A percentile compares a stretch with the other conserved stretches of the same genome.
Evolutionary conservation across 1,140 invertebrate genomes (phyloP).

Genomic region (Cephus cinctus): DNA sequence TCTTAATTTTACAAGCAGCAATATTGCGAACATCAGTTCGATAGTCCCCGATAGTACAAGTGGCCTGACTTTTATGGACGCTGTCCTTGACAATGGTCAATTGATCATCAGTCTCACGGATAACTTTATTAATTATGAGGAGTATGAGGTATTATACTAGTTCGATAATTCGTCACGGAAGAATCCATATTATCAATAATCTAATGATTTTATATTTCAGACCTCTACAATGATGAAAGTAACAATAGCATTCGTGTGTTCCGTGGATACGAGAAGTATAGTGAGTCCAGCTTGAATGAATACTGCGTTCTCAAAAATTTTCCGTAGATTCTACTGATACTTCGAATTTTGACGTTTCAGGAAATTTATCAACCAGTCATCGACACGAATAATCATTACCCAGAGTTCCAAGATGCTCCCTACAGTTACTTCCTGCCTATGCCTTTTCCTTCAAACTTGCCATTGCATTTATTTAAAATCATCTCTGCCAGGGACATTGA

Average conservation of each 20-base stretch:
- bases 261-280: neutral
- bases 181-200: neutral
- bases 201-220: neutral
- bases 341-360: slow-evolving; percentile 14
- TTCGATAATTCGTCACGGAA: too few relatives aligned
- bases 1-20: too few relatives aligned
- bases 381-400: slow-evolving; percentile 27
- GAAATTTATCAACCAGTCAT: slow-evolving; percentile 13
- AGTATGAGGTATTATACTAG: slow-evolving; percentile 6
- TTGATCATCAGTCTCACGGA: slow-evolving; percentile 2
- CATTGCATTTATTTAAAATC: slow-evolving; percentile 10
- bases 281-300: neutral
- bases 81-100: neutral
- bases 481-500: slow-evolving; percentile 26
- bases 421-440: slow-evolving; percentile 26
- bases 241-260: neutral
- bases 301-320: too few relatives aligned
- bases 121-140: slow-evolving; percentile 6
- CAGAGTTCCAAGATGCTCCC: slow-evolving; percentile 19
- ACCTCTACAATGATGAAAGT: neutral
- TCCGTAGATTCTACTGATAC: too few relatives aligned
- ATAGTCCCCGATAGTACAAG: too few relatives aligned
- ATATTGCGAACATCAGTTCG: too few relatives aligned
- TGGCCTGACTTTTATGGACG: too few relatives aligned
- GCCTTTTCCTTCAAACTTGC: slow-evolving; percentile 23